Evolutionary conservation across 2,888 invertebrate species (phyloP).

Genomic region (Orthosia gothica): DNA sequence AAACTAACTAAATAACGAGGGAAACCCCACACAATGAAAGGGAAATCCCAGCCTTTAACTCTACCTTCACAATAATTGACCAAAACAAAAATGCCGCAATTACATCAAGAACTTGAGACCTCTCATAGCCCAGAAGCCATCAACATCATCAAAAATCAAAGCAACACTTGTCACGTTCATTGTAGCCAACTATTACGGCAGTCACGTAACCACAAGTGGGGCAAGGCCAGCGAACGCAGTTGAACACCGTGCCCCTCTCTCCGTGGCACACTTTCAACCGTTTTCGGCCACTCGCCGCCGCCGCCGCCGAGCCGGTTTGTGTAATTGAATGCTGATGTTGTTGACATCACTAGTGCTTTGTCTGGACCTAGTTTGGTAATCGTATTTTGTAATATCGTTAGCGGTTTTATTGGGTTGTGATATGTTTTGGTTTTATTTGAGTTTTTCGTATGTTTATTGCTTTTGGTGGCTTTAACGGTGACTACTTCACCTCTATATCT

Average conservation of each 20-base stretch:
- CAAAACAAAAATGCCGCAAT: conserved; percentile 25
- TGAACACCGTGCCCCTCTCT: conserved; percentile 77
- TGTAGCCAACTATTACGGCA: conserved; percentile 59
- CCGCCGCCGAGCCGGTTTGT: conserved; percentile 66
- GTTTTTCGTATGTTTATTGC: conserved; percentile 2
- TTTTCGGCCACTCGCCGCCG: conserved; percentile 70
- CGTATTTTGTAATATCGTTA: conserved; percentile 67
- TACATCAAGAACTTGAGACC: neutral
- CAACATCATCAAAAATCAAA: conserved; percentile 40
- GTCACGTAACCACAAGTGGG: conserved; percentile 73
- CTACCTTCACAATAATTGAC: conserved; percentile 16
- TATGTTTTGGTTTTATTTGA: conserved; percentile 28
- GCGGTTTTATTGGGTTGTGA: conserved; percentile 26
- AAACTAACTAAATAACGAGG: conserved; percentile 5
- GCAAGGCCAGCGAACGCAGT: conserved; percentile 82
- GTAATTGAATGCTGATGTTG: conserved; percentile 72
- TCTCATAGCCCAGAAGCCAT: conserved; percentile 7
- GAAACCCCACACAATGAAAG: conserved; percentile 13
- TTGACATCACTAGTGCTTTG: conserved; percentile 70
- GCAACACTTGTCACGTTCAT: conserved; percentile 60
- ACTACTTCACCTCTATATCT: too few species aligned
- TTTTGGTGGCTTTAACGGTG: neutral
- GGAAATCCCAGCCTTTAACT: conserved; percentile 16
- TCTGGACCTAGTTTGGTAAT: conserved; percentile 68
- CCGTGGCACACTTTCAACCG: conserved; percentile 83